A percentile compares a stretch with the other conserved stretches of the same genome.
Conservation (phyloP, 2,888 invertebrate species). For the Tortricodes alternella region DNA sequence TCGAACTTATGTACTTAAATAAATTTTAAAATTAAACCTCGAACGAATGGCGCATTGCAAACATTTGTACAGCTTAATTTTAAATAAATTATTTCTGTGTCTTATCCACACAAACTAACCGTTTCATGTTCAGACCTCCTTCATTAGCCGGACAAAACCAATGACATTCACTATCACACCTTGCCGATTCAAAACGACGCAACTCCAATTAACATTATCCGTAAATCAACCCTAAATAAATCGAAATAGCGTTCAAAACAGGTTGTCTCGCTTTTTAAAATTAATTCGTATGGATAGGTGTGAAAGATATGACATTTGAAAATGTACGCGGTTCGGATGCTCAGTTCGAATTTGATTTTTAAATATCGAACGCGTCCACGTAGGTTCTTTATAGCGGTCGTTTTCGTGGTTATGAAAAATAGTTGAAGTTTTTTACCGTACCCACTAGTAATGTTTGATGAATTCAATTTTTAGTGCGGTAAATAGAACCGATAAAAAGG, state of each 20-base stretch:
- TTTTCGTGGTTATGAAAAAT: constrained; percentile 1
- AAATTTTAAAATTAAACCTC: no score
- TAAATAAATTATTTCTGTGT: no score
- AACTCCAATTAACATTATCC: constrained; percentile 32
- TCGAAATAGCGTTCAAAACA: constrained; percentile 25
- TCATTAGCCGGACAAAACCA: constrained; percentile 77
- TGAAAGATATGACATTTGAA: constrained; percentile 74
- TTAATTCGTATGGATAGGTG: constrained; percentile 53
- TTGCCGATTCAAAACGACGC: constrained; percentile 38
- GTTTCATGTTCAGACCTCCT: constrained; percentile 41
- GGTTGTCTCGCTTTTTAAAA: background rate
- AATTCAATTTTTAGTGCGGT: constrained; percentile 1
- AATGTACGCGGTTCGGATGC: constrained; percentile 55
- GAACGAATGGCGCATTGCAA: no score
- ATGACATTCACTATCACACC: constrained; percentile 69
- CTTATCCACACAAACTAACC: constrained; percentile 23
- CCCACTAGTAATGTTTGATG: constrained; percentile 11
- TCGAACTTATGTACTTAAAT: no score
- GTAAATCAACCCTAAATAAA: constrained; percentile 1
- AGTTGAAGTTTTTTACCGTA: constrained; percentile 3
- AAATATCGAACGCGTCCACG: constrained; percentile 45
- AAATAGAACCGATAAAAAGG: background rate
- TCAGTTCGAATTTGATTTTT: constrained; percentile 53
- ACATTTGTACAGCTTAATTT: no score
- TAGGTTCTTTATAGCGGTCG: constrained; percentile 23